A percentile compares a stretch with the other conserved stretches of the same genome.
These are phyloP conservation scores for Netelia virgata DNA, from an alignment of 2,888 invertebrate genomes.

Conservation along the genomic window DNA sequence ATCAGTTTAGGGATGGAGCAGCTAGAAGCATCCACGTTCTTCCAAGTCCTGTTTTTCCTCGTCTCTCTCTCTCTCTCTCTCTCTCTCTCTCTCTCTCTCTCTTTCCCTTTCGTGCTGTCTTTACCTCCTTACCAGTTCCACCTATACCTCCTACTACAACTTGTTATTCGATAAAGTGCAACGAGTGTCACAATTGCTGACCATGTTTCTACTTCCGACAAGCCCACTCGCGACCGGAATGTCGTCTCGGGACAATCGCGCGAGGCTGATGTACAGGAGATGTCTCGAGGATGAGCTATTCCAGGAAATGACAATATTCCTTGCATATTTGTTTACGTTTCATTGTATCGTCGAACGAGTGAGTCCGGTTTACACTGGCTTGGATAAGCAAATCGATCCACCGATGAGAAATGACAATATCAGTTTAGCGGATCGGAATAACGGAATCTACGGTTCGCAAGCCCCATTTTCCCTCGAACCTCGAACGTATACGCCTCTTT, in stretches of 20 bases:
- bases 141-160: background rate
- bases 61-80: background rate
- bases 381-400: background rate
- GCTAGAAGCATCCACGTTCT: constrained; percentile 17
- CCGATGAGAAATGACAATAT: background rate
- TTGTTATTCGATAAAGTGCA: background rate
- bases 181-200: background rate
- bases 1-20: constrained; percentile 52
- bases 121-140: background rate
- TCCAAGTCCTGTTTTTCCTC: constrained; percentile 8
- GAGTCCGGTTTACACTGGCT: background rate
- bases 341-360: background rate
- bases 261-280: background rate
- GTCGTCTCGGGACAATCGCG: background rate
- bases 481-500: background rate
- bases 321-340: background rate
- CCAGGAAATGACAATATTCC: background rate
- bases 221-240: background rate
- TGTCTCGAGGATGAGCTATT: background rate
- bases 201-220: background rate
- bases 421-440: constrained; percentile 2
- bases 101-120: background rate
- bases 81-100: background rate
- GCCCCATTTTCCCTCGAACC: constrained; percentile 15
- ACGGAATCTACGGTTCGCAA: background rate